Conservation (phyloP, 2,888 invertebrate genomes). For the Taenaris catops region DNA sequence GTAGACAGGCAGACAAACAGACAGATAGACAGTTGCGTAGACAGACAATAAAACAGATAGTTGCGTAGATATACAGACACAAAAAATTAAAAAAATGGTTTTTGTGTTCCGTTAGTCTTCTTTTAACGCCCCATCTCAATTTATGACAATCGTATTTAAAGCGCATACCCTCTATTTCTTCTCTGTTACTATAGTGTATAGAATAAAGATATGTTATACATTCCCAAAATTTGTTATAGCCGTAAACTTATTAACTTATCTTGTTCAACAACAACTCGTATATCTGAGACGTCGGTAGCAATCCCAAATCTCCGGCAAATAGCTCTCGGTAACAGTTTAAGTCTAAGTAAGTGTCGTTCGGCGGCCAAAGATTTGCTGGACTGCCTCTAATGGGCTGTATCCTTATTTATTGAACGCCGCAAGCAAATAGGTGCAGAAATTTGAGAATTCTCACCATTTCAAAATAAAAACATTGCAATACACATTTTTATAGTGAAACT, state of each 20-base stretch:
- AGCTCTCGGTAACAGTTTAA: slow-evolving; percentile 70
- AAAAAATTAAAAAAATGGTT: too few species aligned
- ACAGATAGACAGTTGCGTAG: too few species aligned
- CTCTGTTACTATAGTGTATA: too few species aligned
- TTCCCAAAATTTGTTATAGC: neutral
- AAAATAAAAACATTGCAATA: neutral
- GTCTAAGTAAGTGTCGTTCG: slow-evolving; percentile 80
- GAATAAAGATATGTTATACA: neutral
- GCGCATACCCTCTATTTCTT: too few species aligned
- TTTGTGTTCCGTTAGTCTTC: too few species aligned
- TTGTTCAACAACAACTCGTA: slow-evolving; percentile 25
- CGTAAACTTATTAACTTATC: slow-evolving; percentile 8
- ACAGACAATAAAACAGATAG: too few species aligned
- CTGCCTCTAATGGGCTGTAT: slow-evolving; percentile 77
- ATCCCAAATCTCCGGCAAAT: slow-evolving; percentile 75
- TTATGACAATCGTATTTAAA: too few species aligned
- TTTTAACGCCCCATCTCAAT: too few species aligned
- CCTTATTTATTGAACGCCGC: slow-evolving; percentile 74
- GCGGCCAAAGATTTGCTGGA: slow-evolving; percentile 76
- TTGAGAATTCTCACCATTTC: slow-evolving; percentile 47
- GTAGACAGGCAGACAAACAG: too few species aligned
- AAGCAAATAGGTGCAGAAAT: slow-evolving; percentile 52
- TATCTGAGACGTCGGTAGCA: slow-evolving; percentile 60
- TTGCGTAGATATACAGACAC: too few species aligned
- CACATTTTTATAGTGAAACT: too few species aligned